Evolutionary conservation across 2,888 invertebrate species (phyloP).

Genomic region (Myathropa florea): DNA sequence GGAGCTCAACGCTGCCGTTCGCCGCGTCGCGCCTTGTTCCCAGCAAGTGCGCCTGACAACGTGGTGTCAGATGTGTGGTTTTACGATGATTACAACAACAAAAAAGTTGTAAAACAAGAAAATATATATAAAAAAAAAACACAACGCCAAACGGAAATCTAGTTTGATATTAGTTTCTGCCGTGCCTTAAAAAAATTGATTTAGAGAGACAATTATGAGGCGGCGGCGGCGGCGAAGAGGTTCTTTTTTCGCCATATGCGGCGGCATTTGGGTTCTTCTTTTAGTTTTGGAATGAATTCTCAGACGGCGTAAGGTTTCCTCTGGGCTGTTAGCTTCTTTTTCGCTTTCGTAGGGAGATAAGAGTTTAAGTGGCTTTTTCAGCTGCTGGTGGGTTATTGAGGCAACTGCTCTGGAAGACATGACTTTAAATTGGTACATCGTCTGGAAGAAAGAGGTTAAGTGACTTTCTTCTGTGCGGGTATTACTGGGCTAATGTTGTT

Average conservation of each 20-base stretch:
- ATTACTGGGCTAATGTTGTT: slow-evolving; percentile 5
- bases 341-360: neutral
- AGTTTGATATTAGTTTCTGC: slow-evolving; percentile 67
- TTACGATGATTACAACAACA: slow-evolving; percentile 60
- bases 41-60: slow-evolving; percentile 62
- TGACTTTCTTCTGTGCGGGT: slow-evolving; percentile 13
- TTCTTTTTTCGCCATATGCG: slow-evolving; percentile 37
- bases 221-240: slow-evolving; percentile 7
- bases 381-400: slow-evolving; percentile 14
- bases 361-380: slow-evolving; percentile 6
- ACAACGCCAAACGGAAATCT: slow-evolving; percentile 47
- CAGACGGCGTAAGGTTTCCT: neutral
- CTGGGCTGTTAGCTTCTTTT: neutral
- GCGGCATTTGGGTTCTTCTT: slow-evolving; percentile 20
- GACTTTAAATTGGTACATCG: slow-evolving; percentile 38
- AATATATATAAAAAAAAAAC: slow-evolving; percentile 6
- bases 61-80: slow-evolving; percentile 68
- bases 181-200: slow-evolving; percentile 62
- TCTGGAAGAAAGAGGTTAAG: slow-evolving; percentile 32
- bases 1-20: slow-evolving; percentile 62
- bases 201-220: slow-evolving; percentile 67
- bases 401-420: slow-evolving; percentile 8
- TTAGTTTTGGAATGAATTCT: slow-evolving; percentile 2
- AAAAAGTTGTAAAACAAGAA: slow-evolving; percentile 56
- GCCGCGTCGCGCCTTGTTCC: slow-evolving; percentile 43